phyloP scores from a whole-genome alignment of 1,140 invertebrate genomes.

The Ridgeia piscesae region DNA sequence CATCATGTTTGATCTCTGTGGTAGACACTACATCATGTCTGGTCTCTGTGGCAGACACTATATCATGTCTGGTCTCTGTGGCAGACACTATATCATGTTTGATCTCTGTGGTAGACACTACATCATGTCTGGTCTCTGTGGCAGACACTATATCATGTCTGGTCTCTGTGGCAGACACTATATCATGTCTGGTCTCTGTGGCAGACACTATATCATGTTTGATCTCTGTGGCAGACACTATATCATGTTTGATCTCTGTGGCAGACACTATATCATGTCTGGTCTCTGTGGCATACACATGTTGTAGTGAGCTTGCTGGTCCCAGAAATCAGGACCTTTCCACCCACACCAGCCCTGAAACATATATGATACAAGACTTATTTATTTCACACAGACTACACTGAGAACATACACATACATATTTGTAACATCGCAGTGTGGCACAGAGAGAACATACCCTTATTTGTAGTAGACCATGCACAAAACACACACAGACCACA shows the following conservation, averaged over 20 bases:
- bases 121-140: too few species aligned
- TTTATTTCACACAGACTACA: not conserved
- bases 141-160: too few species aligned
- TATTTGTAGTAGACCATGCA: not conserved
- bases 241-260: not conserved
- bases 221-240: too few species aligned
- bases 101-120: too few species aligned
- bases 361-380: slow-evolving; percentile 27
- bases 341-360: slow-evolving; percentile 90
- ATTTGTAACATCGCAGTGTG: not conserved
- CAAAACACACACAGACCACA: not conserved
- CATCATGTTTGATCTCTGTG: too few species aligned
- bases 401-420: not conserved
- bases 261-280: slow-evolving; percentile 8
- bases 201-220: too few species aligned
- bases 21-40: too few species aligned
- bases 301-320: slow-evolving; percentile 90
- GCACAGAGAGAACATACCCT: not conserved
- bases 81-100: too few species aligned
- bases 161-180: too few species aligned
- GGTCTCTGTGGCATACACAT: slow-evolving; percentile 80
- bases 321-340: slow-evolving; percentile 90
- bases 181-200: too few species aligned
- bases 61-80: too few species aligned
- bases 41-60: too few species aligned